Base-by-base conservation (phyloP, 2,113 vertebrate genomes). In the Maccullochella peelii region DNA sequence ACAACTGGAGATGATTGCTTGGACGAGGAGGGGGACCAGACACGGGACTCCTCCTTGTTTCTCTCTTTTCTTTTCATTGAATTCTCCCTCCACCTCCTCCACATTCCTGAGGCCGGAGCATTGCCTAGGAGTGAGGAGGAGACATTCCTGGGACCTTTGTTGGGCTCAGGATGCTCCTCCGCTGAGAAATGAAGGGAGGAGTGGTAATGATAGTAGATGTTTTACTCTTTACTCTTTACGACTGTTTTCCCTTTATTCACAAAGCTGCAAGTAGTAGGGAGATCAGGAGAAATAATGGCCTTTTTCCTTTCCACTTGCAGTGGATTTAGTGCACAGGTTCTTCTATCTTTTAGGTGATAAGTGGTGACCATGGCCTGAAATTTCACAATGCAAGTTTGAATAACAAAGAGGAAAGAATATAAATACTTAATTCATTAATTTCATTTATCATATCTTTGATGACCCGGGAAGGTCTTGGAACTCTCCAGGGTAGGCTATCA, bases 111-210 rank as follows among this genome's bases (percentile, higher is more conserved):
- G 52, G 61, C 61, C 44, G 63, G 58, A 4, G 73, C 86, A 77
- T 82, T 77, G 87, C 83, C 87, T 78, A 61, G 85, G 68, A 85
- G 74, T 18, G 82, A 84, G 27, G n/a, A 75, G n/a, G 66, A 68
- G 44, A 85, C 89, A 91, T 92, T 93, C 89, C 88, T 86, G 54
- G n/a, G 54, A 57, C 73, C 87, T 88, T 92, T 91, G 90, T 93
- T 70, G 7, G 50, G 54, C 73, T 69, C 63, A 80, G 62, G 83
- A 89, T 73, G 68, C 72, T 84, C 65, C 59, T 86, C 44, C 0
- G 12, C 73, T 50, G 55, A 85, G 68, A 65, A 84, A 75, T 38
- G 71, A 16, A 75, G 75, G 76, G 79, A 82, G 83, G 87, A 80
- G 85, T 62, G 50, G 62, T 80, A 86, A 88, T 65, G 40, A 83